Evolutionary conservation across 2,797 vertebrate genomes (phyloP).

Genomic region (Varecia variegata): DNA sequence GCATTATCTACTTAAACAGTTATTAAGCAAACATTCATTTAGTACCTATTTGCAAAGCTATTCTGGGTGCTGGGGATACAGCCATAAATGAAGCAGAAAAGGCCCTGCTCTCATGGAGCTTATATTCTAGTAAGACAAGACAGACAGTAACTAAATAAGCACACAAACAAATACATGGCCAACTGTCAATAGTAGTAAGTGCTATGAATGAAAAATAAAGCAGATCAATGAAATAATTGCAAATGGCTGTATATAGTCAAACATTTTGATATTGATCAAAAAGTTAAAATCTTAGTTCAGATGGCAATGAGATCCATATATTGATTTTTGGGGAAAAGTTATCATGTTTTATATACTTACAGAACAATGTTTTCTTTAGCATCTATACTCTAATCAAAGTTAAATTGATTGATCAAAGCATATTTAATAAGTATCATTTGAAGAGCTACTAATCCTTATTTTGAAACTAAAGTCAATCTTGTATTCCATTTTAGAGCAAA

Average conservation of each 20-base stretch:
- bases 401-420: constrained; percentile 35
- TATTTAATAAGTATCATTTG: not conserved
- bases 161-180: not conserved
- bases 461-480: constrained; percentile 27
- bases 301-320: not conserved
- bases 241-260: not conserved
- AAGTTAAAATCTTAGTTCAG: constrained; percentile 8
- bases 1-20: not conserved
- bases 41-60: not conserved
- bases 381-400: not conserved
- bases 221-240: not conserved
- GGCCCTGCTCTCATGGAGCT: not conserved
- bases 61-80: not conserved
- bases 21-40: constrained; percentile 32
- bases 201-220: constrained; percentile 7
- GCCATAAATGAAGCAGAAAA: not conserved
- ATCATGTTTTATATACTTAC: not conserved
- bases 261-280: constrained; percentile 21
- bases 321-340: constrained; percentile 9
- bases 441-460: constrained; percentile 3
- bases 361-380: not conserved
- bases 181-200: not conserved
- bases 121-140: not conserved
- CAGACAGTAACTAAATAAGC: not conserved
- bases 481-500: constrained; percentile 12